Evolutionary conservation across 2,113 vertebrate genomes (phyloP).

Genomic region (Lasiurus borealis): DNA sequence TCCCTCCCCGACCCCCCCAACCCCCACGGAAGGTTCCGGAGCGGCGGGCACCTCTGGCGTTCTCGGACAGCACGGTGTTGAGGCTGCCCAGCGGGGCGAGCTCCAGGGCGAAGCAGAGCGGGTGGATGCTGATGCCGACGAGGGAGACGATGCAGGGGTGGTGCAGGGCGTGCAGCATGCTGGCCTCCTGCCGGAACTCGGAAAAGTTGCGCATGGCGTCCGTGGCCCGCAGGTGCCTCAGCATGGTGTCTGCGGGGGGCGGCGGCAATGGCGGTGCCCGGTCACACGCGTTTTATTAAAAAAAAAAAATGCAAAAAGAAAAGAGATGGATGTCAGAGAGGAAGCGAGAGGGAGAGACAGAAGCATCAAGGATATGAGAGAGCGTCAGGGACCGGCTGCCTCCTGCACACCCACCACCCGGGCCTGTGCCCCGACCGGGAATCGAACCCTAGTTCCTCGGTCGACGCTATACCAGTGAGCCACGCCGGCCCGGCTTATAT

Average conservation of each 20-base stretch:
- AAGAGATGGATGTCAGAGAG: too few species aligned
- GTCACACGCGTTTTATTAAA: too few species aligned
- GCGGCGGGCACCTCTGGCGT: conserved; percentile 87
- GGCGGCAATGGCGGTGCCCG: not conserved
- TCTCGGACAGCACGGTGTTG: conserved; percentile 93
- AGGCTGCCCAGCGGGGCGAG: conserved; percentile 96
- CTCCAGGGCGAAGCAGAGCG: conserved; percentile 96
- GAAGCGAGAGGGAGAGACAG: too few species aligned
- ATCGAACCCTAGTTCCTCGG: too few species aligned
- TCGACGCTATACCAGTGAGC: too few species aligned
- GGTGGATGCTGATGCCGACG: conserved; percentile 97
- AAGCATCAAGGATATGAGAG: too few species aligned
- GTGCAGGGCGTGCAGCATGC: conserved; percentile 95
- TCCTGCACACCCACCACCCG: too few species aligned
- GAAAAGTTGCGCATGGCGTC: conserved; percentile 95
- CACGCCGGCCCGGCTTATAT: too few species aligned
- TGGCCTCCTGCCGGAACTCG: conserved; percentile 97
- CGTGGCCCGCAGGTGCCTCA: conserved; percentile 94
- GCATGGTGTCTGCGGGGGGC: conserved; percentile 93
- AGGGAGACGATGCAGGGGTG: conserved; percentile 97
- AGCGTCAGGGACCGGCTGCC: too few species aligned
- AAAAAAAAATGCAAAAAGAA: too few species aligned
- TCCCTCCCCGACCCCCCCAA: too few species aligned
- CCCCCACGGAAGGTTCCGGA: fast-evolving
- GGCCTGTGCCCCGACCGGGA: too few species aligned